Percentiles rank a stretch among this genome's conserved stretches.
phyloP scores from a whole-genome alignment of 37 sponge, comb jelly and placozoan genomes.

The Halichondria panicea region DNA sequence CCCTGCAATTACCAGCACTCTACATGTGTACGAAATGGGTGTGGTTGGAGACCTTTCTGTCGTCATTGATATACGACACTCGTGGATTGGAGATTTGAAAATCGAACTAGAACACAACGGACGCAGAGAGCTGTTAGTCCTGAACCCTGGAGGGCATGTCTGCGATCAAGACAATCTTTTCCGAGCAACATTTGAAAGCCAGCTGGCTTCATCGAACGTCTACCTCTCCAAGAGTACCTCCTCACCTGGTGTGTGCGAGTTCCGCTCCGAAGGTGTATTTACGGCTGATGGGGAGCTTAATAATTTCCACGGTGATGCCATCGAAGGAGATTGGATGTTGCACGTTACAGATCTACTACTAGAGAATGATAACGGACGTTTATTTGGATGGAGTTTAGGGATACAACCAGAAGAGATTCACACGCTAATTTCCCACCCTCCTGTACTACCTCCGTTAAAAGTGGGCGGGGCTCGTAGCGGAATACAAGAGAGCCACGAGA shows the following conservation, averaged over 20 bases:
- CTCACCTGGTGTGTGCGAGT: slow-evolving; percentile 84
- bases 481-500: slow-evolving; percentile 23
- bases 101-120: slow-evolving; percentile 76
- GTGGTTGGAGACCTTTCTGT: slow-evolving; percentile 77
- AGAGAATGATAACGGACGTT: slow-evolving; percentile 70
- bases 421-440: slow-evolving; percentile 53
- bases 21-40: slow-evolving; percentile 24
- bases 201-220: slow-evolving; percentile 36
- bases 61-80: slow-evolving; percentile 83
- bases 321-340: slow-evolving; percentile 79
- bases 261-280: slow-evolving; percentile 77
- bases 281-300: slow-evolving; percentile 56
- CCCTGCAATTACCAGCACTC: slow-evolving; percentile 53
- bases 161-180: slow-evolving; percentile 70
- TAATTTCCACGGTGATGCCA: slow-evolving; percentile 49
- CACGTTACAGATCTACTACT: slow-evolving; percentile 71
- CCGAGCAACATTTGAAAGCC: slow-evolving; percentile 61
- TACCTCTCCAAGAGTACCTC: slow-evolving; percentile 43
- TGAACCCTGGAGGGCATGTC: slow-evolving; percentile 73
- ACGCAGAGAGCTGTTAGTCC: slow-evolving; percentile 52
- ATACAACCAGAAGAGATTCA: slow-evolving; percentile 81
- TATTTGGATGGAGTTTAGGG: slow-evolving; percentile 74
- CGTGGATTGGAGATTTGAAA: slow-evolving; percentile 87
- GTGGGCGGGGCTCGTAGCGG: slow-evolving; percentile 1
- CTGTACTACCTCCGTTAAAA: slow-evolving; percentile 69